Conservation (phyloP, 2,113 vertebrate genomes). For the Uria aalge region DNA sequence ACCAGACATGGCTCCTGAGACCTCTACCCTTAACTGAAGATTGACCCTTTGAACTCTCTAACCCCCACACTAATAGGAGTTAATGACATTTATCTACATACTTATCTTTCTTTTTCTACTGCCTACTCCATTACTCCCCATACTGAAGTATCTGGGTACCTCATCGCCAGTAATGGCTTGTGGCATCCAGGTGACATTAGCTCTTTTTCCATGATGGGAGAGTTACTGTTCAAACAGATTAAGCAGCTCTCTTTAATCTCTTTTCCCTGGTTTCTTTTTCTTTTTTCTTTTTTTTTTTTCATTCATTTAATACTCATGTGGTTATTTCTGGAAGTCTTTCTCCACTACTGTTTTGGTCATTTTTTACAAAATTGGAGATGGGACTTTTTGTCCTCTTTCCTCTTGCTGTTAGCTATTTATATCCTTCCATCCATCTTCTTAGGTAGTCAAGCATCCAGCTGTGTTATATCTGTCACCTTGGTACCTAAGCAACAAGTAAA, state of each 20-base stretch:
- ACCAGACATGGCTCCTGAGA: neutral
- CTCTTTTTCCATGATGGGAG: neutral
- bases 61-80: conserved; percentile 3
- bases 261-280: neutral
- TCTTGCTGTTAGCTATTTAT: conserved; percentile 38
- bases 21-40: neutral
- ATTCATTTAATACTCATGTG: neutral
- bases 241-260: neutral
- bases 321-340: conserved; percentile 42
- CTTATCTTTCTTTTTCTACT: neutral
- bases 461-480: conserved; percentile 17
- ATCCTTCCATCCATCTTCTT: conserved; percentile 23
- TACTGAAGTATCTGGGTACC: neutral
- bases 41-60: neutral
- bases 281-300: neutral
- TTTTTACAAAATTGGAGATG: neutral
- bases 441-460: conserved; percentile 33
- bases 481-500: conserved; percentile 29
- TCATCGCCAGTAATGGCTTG: neutral
- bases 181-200: neutral
- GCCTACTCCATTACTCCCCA: neutral
- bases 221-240: neutral
- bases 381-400: conserved; percentile 40
- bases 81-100: neutral
- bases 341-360: conserved; percentile 13